Evolutionary conservation across 2,113 vertebrate species (phyloP).

Genomic region (Microtus oregoni): DNA sequence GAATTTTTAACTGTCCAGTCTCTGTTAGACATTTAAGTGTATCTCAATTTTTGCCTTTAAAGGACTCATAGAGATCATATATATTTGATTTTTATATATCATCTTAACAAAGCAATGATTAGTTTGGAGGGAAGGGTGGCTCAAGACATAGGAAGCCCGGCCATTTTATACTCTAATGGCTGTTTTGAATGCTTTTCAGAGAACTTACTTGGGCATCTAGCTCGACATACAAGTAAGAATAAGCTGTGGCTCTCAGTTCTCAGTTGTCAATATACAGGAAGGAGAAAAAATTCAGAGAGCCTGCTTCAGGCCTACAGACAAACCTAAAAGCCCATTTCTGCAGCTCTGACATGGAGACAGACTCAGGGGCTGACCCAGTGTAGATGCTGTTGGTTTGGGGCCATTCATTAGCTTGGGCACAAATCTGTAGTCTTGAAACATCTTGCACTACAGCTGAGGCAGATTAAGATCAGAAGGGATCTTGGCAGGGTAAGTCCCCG

Average conservation of each 20-base stretch:
- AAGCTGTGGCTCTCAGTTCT: neutral
- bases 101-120: neutral
- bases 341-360: neutral
- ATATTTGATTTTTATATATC: neutral
- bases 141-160: neutral
- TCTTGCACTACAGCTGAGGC: fast-evolving
- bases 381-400: neutral
- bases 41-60: too few relatives aligned
- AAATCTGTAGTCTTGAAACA: fast-evolving
- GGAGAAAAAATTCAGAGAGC: neutral
- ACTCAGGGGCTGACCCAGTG: neutral
- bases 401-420: neutral
- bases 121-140: neutral
- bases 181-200: neutral
- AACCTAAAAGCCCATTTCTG: neutral
- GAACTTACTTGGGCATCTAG: neutral
- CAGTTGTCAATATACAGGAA: too few relatives aligned
- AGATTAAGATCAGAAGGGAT: neutral
- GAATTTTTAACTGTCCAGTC: too few relatives aligned
- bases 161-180: neutral
- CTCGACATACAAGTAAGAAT: neutral
- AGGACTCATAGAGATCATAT: neutral
- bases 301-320: neutral
- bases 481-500: neutral
- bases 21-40: too few relatives aligned